Percentiles rank a stretch among this genome's conserved stretches.
phyloP scores from a whole-genome alignment of 2,797 vertebrate species.

The Sparus aurata region DNA sequence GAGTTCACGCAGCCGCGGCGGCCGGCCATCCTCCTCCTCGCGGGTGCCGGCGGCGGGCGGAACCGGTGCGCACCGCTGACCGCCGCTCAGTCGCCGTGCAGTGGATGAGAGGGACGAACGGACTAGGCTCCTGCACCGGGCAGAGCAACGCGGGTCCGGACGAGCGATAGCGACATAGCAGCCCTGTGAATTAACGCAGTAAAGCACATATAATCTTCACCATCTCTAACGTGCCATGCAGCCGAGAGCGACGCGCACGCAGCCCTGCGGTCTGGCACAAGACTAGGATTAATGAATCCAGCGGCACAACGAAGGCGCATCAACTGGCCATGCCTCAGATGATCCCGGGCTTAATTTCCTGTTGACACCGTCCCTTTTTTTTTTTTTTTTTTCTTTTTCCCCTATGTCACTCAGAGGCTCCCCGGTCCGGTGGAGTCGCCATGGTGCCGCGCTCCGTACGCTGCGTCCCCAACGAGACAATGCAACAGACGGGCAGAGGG shows the following conservation, averaged over 20 bases:
- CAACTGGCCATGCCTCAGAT: slow-evolving; percentile 16
- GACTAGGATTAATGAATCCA: slow-evolving; percentile 36
- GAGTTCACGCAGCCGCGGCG: slow-evolving; percentile 86
- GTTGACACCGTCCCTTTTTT: slow-evolving; percentile 18
- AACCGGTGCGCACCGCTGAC: slow-evolving; percentile 47
- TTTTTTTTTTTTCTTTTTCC: neutral
- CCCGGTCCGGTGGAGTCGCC: slow-evolving; percentile 26
- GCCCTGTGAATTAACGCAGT: slow-evolving; percentile 25
- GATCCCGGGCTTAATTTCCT: slow-evolving; percentile 34
- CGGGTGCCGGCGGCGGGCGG: slow-evolving; percentile 25
- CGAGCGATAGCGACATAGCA: slow-evolving; percentile 54
- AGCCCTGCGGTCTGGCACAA: slow-evolving; percentile 44
- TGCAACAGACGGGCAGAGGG: slow-evolving; percentile 52
- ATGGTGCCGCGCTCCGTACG: slow-evolving; percentile 28
- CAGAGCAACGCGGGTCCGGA: slow-evolving; percentile 44
- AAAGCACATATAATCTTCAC: slow-evolving; percentile 17
- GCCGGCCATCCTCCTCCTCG: slow-evolving; percentile 79
- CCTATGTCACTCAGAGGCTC: neutral
- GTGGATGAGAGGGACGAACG: neutral
- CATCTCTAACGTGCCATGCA: slow-evolving; percentile 52
- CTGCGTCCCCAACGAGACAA: slow-evolving; percentile 76
- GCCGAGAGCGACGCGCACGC: slow-evolving; percentile 36
- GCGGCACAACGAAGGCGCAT: slow-evolving; percentile 9
- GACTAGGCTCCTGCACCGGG: slow-evolving; percentile 61
- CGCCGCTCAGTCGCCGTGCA: slow-evolving; percentile 20